A percentile compares a stretch with the other conserved stretches of the same genome.
phyloP scores from a whole-genome alignment of 2,113 vertebrate genomes.

The Picathartes gymnocephalus region DNA sequence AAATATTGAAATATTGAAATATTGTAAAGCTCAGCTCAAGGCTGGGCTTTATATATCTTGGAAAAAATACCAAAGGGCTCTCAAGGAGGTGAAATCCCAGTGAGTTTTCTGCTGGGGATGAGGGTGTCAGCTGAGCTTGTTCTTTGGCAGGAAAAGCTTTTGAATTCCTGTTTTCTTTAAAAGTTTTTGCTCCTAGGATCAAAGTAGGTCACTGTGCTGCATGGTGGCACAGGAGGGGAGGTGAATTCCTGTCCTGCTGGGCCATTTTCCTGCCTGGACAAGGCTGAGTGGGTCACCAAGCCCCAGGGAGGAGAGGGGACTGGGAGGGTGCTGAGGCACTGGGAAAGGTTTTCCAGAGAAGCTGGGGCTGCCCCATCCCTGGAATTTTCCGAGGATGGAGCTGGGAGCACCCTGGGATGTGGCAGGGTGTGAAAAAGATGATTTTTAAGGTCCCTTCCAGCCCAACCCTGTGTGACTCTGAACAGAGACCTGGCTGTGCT shows the following conservation, averaged over 20 bases:
- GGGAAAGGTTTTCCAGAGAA: neutral
- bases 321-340: neutral
- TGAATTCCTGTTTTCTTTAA: neutral
- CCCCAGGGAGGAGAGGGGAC: neutral
- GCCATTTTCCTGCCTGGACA: rapidly evolving
- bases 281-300: neutral
- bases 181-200: neutral
- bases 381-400: neutral
- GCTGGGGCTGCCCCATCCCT: neutral
- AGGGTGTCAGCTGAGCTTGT: neutral
- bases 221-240: neutral
- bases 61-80: neutral
- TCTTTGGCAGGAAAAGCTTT: neutral
- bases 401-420: neutral
- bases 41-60: neutral
- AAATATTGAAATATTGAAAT: too few species aligned
- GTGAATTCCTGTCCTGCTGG: neutral
- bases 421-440: neutral
- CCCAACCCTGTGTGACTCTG: neutral
- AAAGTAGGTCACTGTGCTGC: neutral
- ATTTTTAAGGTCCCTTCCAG: neutral
- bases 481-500: neutral
- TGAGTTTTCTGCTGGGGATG: neutral
- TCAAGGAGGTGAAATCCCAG: neutral
- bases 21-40: neutral